Conservation (phyloP, 2,888 invertebrate species). For the Eristalis intricaria region DNA sequence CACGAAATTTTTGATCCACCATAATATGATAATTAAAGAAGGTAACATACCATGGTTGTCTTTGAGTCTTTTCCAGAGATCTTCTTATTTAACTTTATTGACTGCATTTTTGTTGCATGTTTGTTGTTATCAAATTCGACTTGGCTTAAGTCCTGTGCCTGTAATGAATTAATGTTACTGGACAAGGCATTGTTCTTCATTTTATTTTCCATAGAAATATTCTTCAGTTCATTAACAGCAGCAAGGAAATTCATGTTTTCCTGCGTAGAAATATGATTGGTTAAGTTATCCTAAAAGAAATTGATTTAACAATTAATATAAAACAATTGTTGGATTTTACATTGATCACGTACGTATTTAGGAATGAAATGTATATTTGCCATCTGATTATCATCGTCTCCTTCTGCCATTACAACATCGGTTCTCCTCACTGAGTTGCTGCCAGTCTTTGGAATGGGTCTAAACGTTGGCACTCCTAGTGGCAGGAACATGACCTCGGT, state of each 20-base stretch:
- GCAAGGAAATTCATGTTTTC: neutral
- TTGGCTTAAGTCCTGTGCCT: neutral
- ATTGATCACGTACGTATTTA: neutral
- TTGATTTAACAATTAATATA: neutral
- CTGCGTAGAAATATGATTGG: neutral
- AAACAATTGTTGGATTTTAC: neutral
- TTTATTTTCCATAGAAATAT: neutral
- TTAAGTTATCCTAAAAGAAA: neutral
- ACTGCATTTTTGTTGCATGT: neutral
- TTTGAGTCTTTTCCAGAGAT: neutral
- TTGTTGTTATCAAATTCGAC: neutral
- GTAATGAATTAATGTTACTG: neutral
- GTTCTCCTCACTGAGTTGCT: slow-evolving; percentile 21
- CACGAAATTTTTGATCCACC: no score
- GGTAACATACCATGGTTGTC: neutral
- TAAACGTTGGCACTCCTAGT: slow-evolving; percentile 89
- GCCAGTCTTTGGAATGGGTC: slow-evolving; percentile 85
- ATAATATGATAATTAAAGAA: neutral
- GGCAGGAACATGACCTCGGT: slow-evolving; percentile 83
- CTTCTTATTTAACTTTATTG: neutral
- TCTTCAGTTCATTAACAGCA: neutral
- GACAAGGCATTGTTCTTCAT: neutral
- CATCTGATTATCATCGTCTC: neutral
- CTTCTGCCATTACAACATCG: slow-evolving; percentile 10
- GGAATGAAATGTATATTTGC: neutral